Evolutionary conservation across 2,888 invertebrate genomes (phyloP).

Genomic region (Disparrhopalites patrizii): DNA sequence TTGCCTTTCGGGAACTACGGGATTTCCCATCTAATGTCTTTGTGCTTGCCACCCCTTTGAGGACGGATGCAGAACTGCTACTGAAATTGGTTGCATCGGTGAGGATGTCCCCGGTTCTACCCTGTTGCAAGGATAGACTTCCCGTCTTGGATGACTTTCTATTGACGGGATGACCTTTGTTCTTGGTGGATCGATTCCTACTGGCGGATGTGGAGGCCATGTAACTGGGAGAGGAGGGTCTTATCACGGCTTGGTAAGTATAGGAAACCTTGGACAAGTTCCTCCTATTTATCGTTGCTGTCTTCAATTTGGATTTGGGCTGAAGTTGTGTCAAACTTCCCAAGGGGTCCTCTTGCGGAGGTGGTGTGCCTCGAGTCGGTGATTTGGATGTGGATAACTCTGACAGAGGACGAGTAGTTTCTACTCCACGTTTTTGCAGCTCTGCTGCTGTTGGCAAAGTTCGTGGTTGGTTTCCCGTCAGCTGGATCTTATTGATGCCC

Average conservation of each 20-base stretch:
- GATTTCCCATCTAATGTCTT: neutral
- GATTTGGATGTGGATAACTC: neutral
- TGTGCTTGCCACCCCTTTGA: neutral
- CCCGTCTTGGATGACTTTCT: neutral
- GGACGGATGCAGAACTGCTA: neutral
- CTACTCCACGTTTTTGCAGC: neutral
- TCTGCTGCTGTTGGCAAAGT: neutral
- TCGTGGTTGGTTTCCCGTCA: neutral
- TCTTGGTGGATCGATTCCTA: conserved; percentile 9
- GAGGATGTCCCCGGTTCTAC: too few relatives aligned
- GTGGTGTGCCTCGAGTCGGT: neutral
- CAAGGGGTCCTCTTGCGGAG: neutral
- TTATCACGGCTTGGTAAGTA: conserved; percentile 13
- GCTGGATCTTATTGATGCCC: neutral
- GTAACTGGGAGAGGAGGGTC: conserved; percentile 19
- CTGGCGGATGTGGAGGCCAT: conserved; percentile 20
- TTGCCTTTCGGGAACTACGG: neutral
- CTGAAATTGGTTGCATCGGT: too few relatives aligned
- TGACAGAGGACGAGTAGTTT: neutral
- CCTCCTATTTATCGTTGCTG: neutral
- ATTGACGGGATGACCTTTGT: neutral
- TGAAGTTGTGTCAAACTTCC: neutral
- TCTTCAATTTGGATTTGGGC: conserved; percentile 1
- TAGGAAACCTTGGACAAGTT: conserved; percentile 21
- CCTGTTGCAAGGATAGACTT: neutral